These are phyloP conservation scores for Zaprionus vittiger DNA, from an alignment of 1,140 invertebrate species.

Conservation along the genomic window DNA sequence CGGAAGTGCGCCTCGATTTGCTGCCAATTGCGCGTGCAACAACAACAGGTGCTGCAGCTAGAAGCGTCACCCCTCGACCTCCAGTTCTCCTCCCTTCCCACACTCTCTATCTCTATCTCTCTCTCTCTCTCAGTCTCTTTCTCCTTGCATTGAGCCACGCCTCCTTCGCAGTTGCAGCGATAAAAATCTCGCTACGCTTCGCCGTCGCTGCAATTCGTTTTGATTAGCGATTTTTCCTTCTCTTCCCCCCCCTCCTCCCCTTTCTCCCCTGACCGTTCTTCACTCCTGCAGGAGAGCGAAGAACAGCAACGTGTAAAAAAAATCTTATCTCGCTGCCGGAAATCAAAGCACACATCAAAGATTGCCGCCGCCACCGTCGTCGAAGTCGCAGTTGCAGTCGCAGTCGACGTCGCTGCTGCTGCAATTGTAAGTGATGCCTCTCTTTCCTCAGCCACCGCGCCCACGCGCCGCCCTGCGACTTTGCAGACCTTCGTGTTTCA, in stretches of 20 bases:
- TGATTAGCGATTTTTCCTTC: conserved; percentile 54
- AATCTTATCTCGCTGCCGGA: conserved; percentile 83
- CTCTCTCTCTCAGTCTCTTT: background rate
- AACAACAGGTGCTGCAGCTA: conserved; percentile 44
- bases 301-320: conserved; percentile 41
- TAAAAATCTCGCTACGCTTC: conserved; percentile 48
- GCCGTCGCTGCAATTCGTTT: conserved; percentile 66
- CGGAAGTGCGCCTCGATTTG: conserved; percentile 55
- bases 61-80: background rate
- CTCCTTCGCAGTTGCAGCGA: conserved; percentile 34
- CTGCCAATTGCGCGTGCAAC: conserved; percentile 41
- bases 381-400: conserved; percentile 2
- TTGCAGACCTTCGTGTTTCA: conserved; percentile 12
- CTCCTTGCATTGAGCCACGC: conserved; percentile 35
- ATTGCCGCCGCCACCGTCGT: conserved; percentile 56
- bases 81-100: background rate
- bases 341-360: conserved; percentile 83
- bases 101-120: background rate
- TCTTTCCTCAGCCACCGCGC: conserved; percentile 15
- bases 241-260: background rate
- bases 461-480: conserved; percentile 18
- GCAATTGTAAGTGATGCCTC: conserved; percentile 51
- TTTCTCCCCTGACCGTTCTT: background rate
- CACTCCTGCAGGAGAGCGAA: background rate
- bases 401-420: conserved; percentile 7